Conservation (phyloP, 2,797 vertebrate species). For the Allobates femoralis region DNA sequence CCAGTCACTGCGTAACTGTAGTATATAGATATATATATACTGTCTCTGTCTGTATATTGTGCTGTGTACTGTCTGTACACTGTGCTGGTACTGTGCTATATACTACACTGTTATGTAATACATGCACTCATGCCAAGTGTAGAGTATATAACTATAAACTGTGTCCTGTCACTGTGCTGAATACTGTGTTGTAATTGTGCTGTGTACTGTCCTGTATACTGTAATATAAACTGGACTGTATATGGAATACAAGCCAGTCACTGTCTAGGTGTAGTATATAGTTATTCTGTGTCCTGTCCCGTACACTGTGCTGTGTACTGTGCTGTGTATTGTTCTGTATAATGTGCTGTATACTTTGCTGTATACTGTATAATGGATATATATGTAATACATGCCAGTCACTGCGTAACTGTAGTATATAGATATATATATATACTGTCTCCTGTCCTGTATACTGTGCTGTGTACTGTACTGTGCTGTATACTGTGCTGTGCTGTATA, state of each 20-base stretch:
- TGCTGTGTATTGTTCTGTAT: no score
- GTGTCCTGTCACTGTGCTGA: background rate
- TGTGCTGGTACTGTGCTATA: background rate
- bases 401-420: conserved; percentile 65
- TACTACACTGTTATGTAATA: background rate
- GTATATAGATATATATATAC: background rate
- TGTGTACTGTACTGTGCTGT: no score
- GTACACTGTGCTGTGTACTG: background rate
- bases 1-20: conserved; percentile 70
- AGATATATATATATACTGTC: background rate
- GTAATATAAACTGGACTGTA: background rate
- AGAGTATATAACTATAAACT: background rate
- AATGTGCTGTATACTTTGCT: no score
- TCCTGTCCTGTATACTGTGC: no score
- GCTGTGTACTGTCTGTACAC: background rate
- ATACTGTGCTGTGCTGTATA: background rate
- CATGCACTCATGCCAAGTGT: background rate
- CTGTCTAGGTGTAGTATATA: background rate
- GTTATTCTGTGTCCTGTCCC: background rate
- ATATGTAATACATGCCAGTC: conserved; percentile 69
- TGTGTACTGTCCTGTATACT: background rate
- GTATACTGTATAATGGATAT: no score
- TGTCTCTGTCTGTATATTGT: background rate
- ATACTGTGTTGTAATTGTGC: background rate
- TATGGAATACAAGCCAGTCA: background rate